These are phyloP conservation scores for Acanthaster planci DNA, from an alignment of 35 echinoderm and acorn worm species.

Conservation along the genomic window DNA sequence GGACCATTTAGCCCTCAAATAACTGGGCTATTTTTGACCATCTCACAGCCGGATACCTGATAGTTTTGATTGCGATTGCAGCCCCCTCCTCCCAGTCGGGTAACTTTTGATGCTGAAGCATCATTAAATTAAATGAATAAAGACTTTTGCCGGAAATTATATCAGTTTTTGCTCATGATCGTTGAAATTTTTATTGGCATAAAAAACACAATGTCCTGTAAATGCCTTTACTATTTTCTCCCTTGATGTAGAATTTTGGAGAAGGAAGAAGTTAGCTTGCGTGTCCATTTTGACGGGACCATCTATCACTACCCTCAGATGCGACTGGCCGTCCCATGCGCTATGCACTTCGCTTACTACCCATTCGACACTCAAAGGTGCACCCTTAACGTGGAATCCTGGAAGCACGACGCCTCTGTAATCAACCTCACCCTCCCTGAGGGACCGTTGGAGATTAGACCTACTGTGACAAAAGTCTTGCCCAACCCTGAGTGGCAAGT, in stretches of 20 bases:
- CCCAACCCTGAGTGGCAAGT: neutral
- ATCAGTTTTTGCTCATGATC: too few relatives aligned
- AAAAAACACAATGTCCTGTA: too few relatives aligned
- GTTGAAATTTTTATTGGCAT: too few relatives aligned
- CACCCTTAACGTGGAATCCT: neutral
- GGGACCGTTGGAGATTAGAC: neutral
- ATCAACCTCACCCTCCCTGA: neutral
- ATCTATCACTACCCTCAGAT: neutral
- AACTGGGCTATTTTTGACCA: too few relatives aligned
- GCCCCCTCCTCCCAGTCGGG: too few relatives aligned
- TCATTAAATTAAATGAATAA: too few relatives aligned
- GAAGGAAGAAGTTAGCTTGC: neutral
- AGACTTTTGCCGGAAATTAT: too few relatives aligned
- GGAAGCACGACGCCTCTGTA: neutral
- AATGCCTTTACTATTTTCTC: too few relatives aligned
- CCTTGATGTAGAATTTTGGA: constrained; percentile 7
- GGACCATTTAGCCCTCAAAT: too few relatives aligned
- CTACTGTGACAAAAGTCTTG: neutral
- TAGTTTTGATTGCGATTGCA: too few relatives aligned
- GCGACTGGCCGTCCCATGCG: neutral
- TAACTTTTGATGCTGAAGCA: too few relatives aligned
- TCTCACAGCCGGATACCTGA: too few relatives aligned
- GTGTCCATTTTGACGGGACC: neutral
- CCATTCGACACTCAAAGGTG: neutral
- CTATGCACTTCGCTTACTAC: neutral